phyloP scores from a whole-genome alignment of 2,888 invertebrate species.

The Andrena fulva region DNA sequence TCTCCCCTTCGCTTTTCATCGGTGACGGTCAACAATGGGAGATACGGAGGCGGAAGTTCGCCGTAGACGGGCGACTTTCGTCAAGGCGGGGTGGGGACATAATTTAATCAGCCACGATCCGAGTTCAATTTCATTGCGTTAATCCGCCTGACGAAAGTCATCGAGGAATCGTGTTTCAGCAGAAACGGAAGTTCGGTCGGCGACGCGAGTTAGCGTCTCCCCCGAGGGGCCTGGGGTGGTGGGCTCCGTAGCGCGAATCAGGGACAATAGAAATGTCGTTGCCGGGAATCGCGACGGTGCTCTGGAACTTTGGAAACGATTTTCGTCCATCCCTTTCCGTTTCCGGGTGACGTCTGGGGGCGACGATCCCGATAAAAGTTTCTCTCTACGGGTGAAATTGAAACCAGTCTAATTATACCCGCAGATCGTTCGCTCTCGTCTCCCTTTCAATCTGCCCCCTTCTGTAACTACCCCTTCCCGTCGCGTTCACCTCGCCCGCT shows the following conservation, averaged over 20 bases:
- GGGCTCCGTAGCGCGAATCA: slow-evolving; percentile 51
- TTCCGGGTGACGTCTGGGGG: slow-evolving; percentile 44
- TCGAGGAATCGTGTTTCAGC: slow-evolving; percentile 52
- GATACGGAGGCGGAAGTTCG: slow-evolving; percentile 12
- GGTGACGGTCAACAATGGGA: slow-evolving; percentile 26
- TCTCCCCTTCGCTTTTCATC: background rate
- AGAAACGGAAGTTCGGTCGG: slow-evolving; percentile 52
- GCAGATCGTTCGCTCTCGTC: slow-evolving; percentile 49
- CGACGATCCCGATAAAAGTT: slow-evolving; percentile 63
- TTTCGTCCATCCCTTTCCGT: slow-evolving; percentile 48
- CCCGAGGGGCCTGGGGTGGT: background rate
- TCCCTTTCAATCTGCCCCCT: slow-evolving; percentile 26
- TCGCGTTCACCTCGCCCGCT: background rate
- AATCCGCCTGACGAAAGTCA: slow-evolving; percentile 50
- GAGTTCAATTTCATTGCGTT: slow-evolving; percentile 39
- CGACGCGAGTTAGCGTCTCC: slow-evolving; percentile 6
- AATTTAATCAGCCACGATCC: slow-evolving; percentile 54
- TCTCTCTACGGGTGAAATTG: slow-evolving; percentile 57
- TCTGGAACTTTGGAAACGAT: slow-evolving; percentile 54
- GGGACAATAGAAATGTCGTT: slow-evolving; percentile 52
- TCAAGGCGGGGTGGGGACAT: slow-evolving; percentile 10
- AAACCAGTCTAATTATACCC: slow-evolving; percentile 64
- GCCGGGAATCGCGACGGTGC: slow-evolving; percentile 41
- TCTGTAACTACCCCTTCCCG: background rate
- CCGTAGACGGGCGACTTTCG: slow-evolving; percentile 3